Evolutionary conservation across 2,888 invertebrate genomes (phyloP).

Genomic region (Sepiola atlantica): DNA sequence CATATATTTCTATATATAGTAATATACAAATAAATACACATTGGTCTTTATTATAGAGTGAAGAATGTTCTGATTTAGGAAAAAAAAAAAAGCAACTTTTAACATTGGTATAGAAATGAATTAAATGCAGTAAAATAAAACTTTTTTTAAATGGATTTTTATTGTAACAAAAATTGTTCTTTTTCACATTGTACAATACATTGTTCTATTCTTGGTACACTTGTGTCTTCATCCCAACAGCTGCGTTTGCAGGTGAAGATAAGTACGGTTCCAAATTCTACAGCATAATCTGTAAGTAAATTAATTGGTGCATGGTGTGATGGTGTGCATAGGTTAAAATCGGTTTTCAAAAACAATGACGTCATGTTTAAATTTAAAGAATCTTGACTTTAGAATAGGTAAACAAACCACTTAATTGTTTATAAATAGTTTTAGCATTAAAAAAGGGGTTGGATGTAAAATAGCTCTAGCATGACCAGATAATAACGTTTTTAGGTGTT

Average conservation of each 20-base stretch:
- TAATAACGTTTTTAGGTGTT: no score
- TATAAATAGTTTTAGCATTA: no score
- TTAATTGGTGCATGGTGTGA: not conserved
- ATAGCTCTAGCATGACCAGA: no score
- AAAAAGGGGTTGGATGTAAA: no score
- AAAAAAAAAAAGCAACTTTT: not conserved
- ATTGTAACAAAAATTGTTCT: constrained; percentile 61
- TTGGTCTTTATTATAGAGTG: no score
- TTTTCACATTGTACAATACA: constrained; percentile 85
- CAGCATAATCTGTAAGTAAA: constrained; percentile 57
- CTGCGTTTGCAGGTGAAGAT: constrained; percentile 88
- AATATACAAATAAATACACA: not conserved
- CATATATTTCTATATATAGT: no score
- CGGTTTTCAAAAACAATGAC: no score
- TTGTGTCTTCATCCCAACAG: constrained; percentile 85
- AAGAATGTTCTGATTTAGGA: not conserved
- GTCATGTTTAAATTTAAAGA: no score
- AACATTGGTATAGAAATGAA: not conserved
- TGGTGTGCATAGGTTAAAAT: no score
- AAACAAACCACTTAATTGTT: no score
- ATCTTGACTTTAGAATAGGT: no score
- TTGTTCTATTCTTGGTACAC: constrained; percentile 80
- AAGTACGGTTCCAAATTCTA: constrained; percentile 91
- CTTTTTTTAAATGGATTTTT: not conserved
- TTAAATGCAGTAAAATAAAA: no score